Conservation (phyloP, 2,797 vertebrate genomes). For the Rhynchotus rufescens region DNA sequence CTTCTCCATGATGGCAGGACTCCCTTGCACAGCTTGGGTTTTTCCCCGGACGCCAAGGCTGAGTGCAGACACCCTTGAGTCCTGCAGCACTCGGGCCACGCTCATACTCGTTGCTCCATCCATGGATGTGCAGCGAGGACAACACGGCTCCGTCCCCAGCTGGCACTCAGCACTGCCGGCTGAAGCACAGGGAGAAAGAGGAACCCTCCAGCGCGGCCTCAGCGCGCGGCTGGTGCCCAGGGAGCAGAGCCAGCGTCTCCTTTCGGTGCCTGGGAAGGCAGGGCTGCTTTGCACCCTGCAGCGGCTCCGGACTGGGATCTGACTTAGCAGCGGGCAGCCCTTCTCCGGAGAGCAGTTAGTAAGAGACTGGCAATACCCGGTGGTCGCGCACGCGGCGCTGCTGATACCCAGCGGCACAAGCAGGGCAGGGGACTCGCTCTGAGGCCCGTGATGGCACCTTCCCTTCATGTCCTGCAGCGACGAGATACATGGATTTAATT, state of each 20-base stretch:
- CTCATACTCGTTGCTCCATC: background rate
- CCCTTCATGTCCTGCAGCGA: conserved; percentile 17
- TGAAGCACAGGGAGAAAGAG: background rate
- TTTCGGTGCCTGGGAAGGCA: background rate
- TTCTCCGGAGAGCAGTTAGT: background rate
- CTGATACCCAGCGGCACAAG: rapidly evolving
- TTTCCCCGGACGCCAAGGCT: background rate
- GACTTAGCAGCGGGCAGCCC: background rate
- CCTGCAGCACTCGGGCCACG: background rate
- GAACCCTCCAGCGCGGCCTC: background rate
- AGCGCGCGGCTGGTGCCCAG: background rate
- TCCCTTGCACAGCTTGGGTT: background rate
- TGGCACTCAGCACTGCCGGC: background rate
- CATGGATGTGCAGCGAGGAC: background rate
- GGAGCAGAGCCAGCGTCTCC: background rate
- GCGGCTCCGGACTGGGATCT: background rate
- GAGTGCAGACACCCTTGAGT: background rate
- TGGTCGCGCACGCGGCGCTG: background rate
- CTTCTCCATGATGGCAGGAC: background rate
- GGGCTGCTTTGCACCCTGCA: background rate
- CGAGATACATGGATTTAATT: conserved; percentile 54
- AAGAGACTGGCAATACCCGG: background rate
- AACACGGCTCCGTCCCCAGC: background rate
- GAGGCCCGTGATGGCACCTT: background rate
- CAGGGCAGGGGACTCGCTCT: background rate